Conservation (phyloP, 64 coral and sea anemone species). For the Montipora foliosa region DNA sequence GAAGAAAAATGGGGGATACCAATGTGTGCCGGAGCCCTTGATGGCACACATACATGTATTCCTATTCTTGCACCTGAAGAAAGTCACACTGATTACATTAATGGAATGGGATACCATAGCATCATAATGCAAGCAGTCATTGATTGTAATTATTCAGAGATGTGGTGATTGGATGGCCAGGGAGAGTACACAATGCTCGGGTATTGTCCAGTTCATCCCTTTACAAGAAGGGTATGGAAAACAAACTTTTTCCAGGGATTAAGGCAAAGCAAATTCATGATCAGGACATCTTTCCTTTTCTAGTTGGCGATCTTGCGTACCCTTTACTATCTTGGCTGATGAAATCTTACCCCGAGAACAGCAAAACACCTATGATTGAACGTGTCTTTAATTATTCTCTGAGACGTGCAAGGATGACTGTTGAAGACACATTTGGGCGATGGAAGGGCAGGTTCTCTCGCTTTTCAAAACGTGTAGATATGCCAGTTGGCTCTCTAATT, state of each 20-base stretch:
- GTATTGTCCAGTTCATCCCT: slow-evolving; percentile 67
- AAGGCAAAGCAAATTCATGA: slow-evolving; percentile 56
- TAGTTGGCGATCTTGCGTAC: slow-evolving; percentile 74
- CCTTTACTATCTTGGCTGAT: slow-evolving; percentile 75
- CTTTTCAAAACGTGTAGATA: slow-evolving; percentile 58
- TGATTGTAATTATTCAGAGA: slow-evolving; percentile 38
- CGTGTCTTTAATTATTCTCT: slow-evolving; percentile 55
- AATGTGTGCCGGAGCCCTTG: slow-evolving; percentile 30
- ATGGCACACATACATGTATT: slow-evolving; percentile 18
- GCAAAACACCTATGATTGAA: slow-evolving; percentile 15
- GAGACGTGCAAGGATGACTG: slow-evolving; percentile 67
- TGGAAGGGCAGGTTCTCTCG: slow-evolving; percentile 68
- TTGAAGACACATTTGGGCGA: slow-evolving; percentile 67
- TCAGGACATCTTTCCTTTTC: slow-evolving; percentile 35
- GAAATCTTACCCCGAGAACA: slow-evolving; percentile 75
- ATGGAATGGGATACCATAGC: slow-evolving; percentile 28
- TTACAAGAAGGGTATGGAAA: slow-evolving; percentile 57
- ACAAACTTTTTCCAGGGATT: slow-evolving; percentile 51
- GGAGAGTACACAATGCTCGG: slow-evolving; percentile 68
- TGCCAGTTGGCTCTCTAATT: slow-evolving; percentile 36
- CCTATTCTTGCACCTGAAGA: slow-evolving; percentile 40
- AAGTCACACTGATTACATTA: slow-evolving; percentile 33
- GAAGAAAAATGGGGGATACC: background rate
- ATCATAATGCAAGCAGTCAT: slow-evolving; percentile 51
- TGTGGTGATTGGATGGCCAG: slow-evolving; percentile 50